Percentiles rank a stretch among this genome's conserved stretches.
Conservation (phyloP, 2,888 invertebrate species). For the Folsomia manolachei region DNA sequence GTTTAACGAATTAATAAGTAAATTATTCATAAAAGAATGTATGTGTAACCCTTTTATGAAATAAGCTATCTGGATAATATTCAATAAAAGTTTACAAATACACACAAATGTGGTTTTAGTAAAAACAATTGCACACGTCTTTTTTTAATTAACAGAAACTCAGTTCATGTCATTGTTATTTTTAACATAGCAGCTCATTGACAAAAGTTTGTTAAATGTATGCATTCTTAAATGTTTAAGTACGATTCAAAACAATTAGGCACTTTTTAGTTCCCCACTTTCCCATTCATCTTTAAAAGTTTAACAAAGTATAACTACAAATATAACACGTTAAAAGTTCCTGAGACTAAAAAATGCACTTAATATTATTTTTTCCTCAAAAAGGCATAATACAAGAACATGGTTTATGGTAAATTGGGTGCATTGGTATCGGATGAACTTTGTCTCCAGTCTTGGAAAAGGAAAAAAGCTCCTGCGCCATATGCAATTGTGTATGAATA, state of each 20-base stretch:
- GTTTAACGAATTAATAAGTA: not conserved
- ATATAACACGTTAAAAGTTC: too few relatives aligned
- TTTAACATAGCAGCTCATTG: too few relatives aligned
- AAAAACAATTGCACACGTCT: too few relatives aligned
- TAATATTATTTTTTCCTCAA: not conserved
- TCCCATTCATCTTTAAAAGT: too few relatives aligned
- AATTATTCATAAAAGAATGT: too few relatives aligned
- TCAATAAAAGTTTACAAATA: too few relatives aligned
- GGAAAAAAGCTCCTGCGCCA: slow-evolving; percentile 70
- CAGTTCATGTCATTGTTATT: too few relatives aligned
- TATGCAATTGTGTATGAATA: slow-evolving; percentile 79
- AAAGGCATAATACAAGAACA: not conserved
- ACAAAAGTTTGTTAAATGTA: too few relatives aligned
- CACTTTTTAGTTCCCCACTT: not conserved
- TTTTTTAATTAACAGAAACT: too few relatives aligned
- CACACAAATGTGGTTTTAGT: too few relatives aligned
- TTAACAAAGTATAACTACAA: too few relatives aligned
- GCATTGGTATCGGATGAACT: slow-evolving; percentile 23
- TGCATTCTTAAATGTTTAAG: not conserved
- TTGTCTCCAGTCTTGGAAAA: slow-evolving; percentile 57
- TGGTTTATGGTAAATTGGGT: slow-evolving; percentile 33
- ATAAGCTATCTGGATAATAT: too few relatives aligned
- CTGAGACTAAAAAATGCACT: not conserved
- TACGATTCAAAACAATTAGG: not conserved
- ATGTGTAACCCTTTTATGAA: not conserved